Conservation (phyloP, 2,113 vertebrate genomes). For the Zosterops pallidus region DNA sequence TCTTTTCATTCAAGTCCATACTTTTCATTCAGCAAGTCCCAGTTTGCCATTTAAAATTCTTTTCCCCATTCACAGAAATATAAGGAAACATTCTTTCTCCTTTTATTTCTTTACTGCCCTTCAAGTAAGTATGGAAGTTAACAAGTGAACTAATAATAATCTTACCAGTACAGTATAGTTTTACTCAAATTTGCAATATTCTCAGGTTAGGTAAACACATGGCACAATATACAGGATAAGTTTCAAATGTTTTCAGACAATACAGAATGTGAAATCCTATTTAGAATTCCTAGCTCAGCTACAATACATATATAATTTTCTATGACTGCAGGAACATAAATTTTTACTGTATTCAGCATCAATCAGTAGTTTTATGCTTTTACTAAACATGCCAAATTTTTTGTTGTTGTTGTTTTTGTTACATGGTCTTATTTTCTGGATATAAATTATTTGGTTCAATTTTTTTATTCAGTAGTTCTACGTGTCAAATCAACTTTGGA, state of each 20-base stretch:
- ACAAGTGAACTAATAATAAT: background rate
- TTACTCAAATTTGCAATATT: background rate
- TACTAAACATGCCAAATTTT: background rate
- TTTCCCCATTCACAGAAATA: background rate
- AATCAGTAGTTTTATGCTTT: background rate
- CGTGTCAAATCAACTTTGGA: background rate
- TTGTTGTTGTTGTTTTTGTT: background rate
- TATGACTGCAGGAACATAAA: background rate
- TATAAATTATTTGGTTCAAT: background rate
- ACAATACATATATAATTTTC: background rate
- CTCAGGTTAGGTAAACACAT: background rate
- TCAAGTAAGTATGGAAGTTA: background rate
- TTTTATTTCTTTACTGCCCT: background rate
- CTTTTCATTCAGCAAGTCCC: background rate
- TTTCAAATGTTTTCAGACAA: background rate
- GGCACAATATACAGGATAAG: background rate
- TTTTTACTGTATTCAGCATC: background rate
- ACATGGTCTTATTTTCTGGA: background rate
- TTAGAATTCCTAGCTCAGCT: background rate
- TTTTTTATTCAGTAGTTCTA: background rate
- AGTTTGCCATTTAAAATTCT: background rate
- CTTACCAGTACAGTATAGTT: background rate
- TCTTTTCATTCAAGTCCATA: background rate
- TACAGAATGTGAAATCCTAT: background rate
- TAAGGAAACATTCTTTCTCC: background rate